Conservation (phyloP, 2,797 vertebrate species). For the Onychomys leucogaster region DNA sequence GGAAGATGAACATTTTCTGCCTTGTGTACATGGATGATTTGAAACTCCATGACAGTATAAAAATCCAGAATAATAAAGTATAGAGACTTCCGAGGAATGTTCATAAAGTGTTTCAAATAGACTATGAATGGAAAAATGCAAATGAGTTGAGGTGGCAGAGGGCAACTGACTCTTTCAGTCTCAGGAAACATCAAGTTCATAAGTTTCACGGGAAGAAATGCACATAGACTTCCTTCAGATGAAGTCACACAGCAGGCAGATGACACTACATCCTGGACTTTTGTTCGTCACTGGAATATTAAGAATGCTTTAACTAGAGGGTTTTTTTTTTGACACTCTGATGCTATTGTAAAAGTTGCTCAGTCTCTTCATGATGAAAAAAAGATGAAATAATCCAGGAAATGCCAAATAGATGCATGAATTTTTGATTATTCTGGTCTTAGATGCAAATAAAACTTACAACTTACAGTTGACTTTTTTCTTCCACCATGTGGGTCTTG, state of each 20-base stretch:
- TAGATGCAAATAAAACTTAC: not conserved
- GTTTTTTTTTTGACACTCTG: not conserved
- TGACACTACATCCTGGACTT: conserved; percentile 41
- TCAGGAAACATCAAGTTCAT: not conserved
- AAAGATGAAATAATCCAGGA: not conserved
- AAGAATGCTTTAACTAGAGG: not conserved
- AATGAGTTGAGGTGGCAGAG: conserved; percentile 9
- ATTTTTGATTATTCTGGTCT: conserved; percentile 33
- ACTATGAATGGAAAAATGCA: conserved; percentile 51
- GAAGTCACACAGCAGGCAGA: not conserved
- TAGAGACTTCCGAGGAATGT: conserved; percentile 3
- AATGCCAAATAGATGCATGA: not conserved
- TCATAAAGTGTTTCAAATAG: conserved; percentile 50
- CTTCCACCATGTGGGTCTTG: too few species aligned
- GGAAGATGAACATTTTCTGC: conserved; percentile 11
- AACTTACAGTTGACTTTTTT: not conserved
- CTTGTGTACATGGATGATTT: not conserved
- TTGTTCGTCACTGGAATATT: not conserved
- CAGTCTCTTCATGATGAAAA: not conserved
- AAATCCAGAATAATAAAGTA: conserved; percentile 33
- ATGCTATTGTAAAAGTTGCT: conserved; percentile 9
- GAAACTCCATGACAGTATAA: conserved; percentile 34
- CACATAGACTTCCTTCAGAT: conserved; percentile 24
- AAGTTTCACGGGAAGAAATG: conserved; percentile 17
- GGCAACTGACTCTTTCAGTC: not conserved